Percentiles rank a stretch among this genome's conserved stretches.
These are phyloP conservation scores for Clarias magur DNA, from an alignment of 2,113 vertebrate species.

Conservation along the genomic window DNA sequence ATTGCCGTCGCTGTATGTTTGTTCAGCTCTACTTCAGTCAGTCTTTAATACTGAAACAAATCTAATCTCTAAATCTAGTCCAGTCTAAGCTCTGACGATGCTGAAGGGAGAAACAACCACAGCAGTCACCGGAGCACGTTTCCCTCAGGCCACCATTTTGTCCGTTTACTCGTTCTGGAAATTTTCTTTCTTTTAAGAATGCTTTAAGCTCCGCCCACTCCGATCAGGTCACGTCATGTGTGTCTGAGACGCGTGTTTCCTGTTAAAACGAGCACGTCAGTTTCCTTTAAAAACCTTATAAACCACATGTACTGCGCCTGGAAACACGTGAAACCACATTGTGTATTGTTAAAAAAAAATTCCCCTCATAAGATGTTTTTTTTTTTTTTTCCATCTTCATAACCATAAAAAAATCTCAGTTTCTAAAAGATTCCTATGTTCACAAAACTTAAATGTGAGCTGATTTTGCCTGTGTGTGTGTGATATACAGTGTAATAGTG, in stretches of 20 bases:
- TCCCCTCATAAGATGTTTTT: not conserved
- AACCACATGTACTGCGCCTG: not conserved
- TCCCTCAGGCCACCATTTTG: slow-evolving; percentile 9
- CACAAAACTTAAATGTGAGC: not conserved
- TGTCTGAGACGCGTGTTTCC: not conserved
- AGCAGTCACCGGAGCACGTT: not conserved
- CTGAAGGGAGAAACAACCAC: not conserved
- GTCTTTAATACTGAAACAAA: not conserved
- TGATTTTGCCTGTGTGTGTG: not conserved
- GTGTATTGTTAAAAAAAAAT: not conserved
- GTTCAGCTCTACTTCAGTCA: not conserved
- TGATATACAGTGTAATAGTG: no score
- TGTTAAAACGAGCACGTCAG: not conserved
- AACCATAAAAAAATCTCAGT: not conserved
- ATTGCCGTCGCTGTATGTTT: not conserved
- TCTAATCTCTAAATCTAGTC: not conserved
- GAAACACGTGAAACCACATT: slow-evolving; percentile 12
- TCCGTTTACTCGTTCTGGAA: not conserved
- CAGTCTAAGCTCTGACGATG: not conserved
- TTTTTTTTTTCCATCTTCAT: not conserved
- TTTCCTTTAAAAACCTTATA: not conserved
- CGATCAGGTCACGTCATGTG: not conserved
- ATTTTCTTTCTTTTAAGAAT: not conserved
- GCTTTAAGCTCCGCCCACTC: not conserved
- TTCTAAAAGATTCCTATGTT: not conserved